Evolutionary conservation across 2,888 invertebrate species (phyloP).

Genomic region (Trichacis sp.): DNA sequence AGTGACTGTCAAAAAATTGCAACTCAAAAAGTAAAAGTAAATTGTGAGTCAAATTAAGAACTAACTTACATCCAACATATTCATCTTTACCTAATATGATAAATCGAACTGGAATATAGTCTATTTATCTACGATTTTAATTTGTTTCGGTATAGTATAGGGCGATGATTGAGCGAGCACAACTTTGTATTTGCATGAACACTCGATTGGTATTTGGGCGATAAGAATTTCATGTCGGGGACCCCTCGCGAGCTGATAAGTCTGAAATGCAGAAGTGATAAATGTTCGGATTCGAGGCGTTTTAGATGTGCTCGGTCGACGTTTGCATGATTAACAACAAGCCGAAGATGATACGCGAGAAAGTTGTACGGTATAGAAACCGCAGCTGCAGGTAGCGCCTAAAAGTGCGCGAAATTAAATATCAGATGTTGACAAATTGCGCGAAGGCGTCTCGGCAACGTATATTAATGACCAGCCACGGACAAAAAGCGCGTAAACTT

Average conservation of each 20-base stretch:
- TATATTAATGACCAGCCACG: constrained; percentile 66
- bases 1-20: too few species aligned
- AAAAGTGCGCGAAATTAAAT: constrained; percentile 67
- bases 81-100: too few species aligned
- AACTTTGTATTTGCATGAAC: too few species aligned
- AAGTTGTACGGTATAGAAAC: constrained; percentile 40
- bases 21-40: too few species aligned
- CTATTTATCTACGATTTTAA: too few species aligned
- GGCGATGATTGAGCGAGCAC: background rate
- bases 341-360: constrained; percentile 45
- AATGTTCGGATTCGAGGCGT: background rate
- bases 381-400: constrained; percentile 44
- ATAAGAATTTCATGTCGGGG: background rate
- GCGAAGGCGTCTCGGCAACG: constrained; percentile 67
- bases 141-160: too few species aligned
- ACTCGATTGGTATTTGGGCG: background rate
- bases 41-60: too few species aligned
- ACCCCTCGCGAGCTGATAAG: background rate
- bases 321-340: constrained; percentile 42
- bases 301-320: constrained; percentile 23
- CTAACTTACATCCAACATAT: too few species aligned
- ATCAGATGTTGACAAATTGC: constrained; percentile 69
- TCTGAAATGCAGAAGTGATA: background rate
- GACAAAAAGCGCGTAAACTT: constrained; percentile 60
- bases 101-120: too few species aligned